Evolutionary conservation across 2,888 invertebrate species (phyloP), one percentile per base, ranked within the genome.

Genomic region (Cephus spinipes): DNA sequence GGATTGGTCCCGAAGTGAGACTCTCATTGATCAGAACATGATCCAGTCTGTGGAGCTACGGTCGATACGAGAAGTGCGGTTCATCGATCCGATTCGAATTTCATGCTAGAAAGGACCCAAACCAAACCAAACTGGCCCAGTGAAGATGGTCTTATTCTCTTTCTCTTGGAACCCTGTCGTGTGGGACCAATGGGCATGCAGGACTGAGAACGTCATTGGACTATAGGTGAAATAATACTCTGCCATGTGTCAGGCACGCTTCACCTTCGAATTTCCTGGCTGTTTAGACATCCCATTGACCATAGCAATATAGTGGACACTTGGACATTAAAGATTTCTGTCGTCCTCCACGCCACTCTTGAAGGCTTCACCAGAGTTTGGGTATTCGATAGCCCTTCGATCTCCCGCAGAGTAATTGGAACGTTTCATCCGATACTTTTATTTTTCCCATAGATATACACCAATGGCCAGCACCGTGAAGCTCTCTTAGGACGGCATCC

Each of bases 81-180:
- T 80, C 77, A 80, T 77, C 77, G 82, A 83, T 77, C 78, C 81
- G 79, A 82, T 80, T 81, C 81, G 80, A 81, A 80, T 85, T 80
- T 77, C 76, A 80, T 77, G 75, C 36, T 71, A 32, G 32, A 23
- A 33, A 71, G 71, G 71, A 23, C 71, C 71, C 71, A 31, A 32
- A 15, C 71, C 71, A 31, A 55, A 23, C 9, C 9, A 55, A 55
- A 9, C 55, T 74, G 75, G 74, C 69, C 74, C 77, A 74, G 69
- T 77, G 74, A 69, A 33, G 34, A 77, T 74, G 77, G 74, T 68
- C 77, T 40, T 30, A 40, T 74, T 34, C 73, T 74, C 69, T 31
- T 77, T 74, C 74, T 40, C 71, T 71, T 77, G 68, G 77, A 55
- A 74, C 75, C 77, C 40, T 77, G 69, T 77, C 74, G 74, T 40